A percentile compares a stretch with the other conserved stretches of the same genome.
phyloP scores from a whole-genome alignment of 2,888 invertebrate genomes.

The Bursaphelenchus okinawaensis region DNA sequence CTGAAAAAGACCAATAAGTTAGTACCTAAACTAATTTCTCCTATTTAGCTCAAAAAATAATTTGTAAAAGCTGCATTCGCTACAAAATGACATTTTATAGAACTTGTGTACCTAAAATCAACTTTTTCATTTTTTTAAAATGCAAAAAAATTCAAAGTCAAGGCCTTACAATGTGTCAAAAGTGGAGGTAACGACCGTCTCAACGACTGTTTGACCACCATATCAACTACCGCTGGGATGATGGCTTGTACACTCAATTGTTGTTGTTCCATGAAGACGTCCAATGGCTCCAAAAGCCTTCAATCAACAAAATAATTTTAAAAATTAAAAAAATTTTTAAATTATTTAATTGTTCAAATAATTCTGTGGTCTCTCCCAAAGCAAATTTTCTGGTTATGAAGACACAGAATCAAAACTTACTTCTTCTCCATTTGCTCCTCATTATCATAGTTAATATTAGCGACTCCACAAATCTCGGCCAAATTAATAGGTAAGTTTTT shows the following conservation, averaged over 20 bases:
- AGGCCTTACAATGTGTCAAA: slow-evolving; percentile 31
- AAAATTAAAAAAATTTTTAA: background rate
- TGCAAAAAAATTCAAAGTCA: background rate
- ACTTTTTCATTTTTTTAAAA: slow-evolving; percentile 7
- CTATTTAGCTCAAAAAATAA: too few species aligned
- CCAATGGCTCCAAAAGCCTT: slow-evolving; percentile 31
- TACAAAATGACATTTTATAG: too few species aligned
- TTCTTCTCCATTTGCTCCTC: slow-evolving; percentile 36
- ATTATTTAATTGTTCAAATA: too few species aligned
- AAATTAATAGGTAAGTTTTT: slow-evolving; percentile 17
- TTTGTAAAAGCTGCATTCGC: too few species aligned
- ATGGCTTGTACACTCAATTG: slow-evolving; percentile 24
- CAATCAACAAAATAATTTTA: slow-evolving; percentile 12
- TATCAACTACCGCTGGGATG: slow-evolving; percentile 70
- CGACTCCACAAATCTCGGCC: slow-evolving; percentile 42
- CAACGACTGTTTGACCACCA: slow-evolving; percentile 76
- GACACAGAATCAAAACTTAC: slow-evolving; percentile 19
- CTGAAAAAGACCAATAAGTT: too few species aligned
- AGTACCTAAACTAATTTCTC: too few species aligned
- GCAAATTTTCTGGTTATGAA: too few species aligned
- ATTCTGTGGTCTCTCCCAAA: too few species aligned
- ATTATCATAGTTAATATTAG: slow-evolving; percentile 33
- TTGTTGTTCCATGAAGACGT: slow-evolving; percentile 32
- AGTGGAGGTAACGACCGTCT: slow-evolving; percentile 82
- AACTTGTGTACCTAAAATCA: too few species aligned